phyloP scores from a whole-genome alignment of 2,113 vertebrate species.

The Mastomys coucha region DNA sequence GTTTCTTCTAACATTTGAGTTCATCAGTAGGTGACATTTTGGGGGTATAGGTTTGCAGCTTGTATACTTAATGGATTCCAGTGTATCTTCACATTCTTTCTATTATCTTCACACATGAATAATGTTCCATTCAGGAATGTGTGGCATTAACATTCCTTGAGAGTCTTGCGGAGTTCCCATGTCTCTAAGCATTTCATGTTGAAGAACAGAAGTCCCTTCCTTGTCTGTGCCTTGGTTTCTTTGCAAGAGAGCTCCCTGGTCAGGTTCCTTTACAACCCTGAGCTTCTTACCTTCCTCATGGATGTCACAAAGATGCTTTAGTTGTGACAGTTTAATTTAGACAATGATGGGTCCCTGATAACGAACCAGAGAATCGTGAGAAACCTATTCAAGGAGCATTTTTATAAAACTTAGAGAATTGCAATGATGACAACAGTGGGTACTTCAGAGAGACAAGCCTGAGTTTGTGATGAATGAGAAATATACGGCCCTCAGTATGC shows the following conservation, averaged over 20 bases:
- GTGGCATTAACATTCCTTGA: neutral
- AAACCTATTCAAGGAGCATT: neutral
- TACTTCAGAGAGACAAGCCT: neutral
- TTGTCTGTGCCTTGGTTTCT: neutral
- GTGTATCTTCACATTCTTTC: conserved; percentile 51
- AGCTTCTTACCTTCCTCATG: neutral
- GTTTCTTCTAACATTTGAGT: conserved; percentile 5
- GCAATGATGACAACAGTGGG: neutral
- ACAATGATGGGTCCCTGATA: neutral
- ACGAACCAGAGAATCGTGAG: neutral
- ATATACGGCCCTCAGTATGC: neutral
- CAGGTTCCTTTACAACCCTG: neutral
- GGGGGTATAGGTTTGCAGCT: neutral
- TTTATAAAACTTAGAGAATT: neutral
- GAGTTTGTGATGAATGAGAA: neutral
- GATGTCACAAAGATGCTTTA: neutral
- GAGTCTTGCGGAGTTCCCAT: neutral
- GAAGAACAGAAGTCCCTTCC: neutral
- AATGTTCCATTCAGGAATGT: conserved; percentile 31
- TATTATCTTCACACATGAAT: conserved; percentile 56
- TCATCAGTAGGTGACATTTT: conserved; percentile 48
- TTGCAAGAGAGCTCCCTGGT: neutral
- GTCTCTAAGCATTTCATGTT: neutral
- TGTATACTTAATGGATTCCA: conserved; percentile 7
- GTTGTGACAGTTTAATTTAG: neutral